A percentile compares a stretch with the other conserved stretches of the same genome.
Conservation (phyloP, 2,888 invertebrate genomes). For the Himalopsyche kuldschensis region DNA sequence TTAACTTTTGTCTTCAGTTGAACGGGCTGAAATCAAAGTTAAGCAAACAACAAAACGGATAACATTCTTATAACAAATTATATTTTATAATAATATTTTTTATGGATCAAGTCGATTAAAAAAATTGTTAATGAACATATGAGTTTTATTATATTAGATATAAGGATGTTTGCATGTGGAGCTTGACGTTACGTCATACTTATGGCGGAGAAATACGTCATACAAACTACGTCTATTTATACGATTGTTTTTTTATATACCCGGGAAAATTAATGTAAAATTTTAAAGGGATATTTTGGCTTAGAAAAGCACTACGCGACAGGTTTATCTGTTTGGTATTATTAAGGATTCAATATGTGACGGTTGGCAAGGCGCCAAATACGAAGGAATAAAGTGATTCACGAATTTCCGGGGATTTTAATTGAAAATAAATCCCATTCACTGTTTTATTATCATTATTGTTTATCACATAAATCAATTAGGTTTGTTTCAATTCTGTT, state of each 20-base stretch:
- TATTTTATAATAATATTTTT: too few relatives aligned
- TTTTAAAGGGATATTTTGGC: not conserved
- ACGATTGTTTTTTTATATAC: not conserved
- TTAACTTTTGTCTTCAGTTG: too few relatives aligned
- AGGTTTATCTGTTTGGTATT: not conserved
- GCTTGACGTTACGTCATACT: too few relatives aligned
- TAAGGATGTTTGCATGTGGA: too few relatives aligned
- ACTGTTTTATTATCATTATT: not conserved
- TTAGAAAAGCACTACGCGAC: not conserved
- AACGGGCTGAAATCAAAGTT: too few relatives aligned
- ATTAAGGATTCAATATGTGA: not conserved
- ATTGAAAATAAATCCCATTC: not conserved
- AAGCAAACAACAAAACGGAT: too few relatives aligned
- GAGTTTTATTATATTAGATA: too few relatives aligned
- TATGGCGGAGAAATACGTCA: too few relatives aligned
- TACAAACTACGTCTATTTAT: not conserved
- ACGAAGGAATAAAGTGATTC: not conserved
- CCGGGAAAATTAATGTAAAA: not conserved
- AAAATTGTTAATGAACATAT: too few relatives aligned
- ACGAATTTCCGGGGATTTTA: not conserved
- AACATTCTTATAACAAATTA: too few relatives aligned
- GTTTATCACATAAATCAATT: not conserved
- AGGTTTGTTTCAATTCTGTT: not conserved
- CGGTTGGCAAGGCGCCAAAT: not conserved
- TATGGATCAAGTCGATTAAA: too few relatives aligned